Evolutionary conservation across 2,113 vertebrate genomes (phyloP), one percentile per base, ranked within the genome.

Genomic region (Apodemus sylvaticus): DNA sequence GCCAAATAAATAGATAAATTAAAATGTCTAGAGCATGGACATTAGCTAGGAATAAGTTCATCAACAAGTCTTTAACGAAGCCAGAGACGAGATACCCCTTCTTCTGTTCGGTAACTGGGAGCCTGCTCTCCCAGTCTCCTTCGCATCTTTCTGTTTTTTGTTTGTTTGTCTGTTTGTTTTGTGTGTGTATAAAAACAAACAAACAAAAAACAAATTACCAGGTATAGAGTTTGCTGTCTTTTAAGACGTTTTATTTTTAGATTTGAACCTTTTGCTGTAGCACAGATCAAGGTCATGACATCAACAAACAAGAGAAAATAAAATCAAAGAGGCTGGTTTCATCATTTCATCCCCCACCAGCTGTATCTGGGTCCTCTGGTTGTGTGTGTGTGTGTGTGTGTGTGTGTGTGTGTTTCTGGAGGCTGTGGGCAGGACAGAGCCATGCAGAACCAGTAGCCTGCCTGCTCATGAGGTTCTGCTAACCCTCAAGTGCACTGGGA

Each of bases 361-460:
- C 17, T 73, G 82, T 60, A 55, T 79, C 77, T 48, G 45, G 39
- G 13, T n/a, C 20, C 34, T 96, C 90, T n/a, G n/a, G n/a, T n/a
- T n/a, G n/a, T n/a, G n/a, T n/a, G n/a, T n/a, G n/a, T n/a, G n/a
- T n/a, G n/a, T n/a, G n/a, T n/a, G n/a, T n/a, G n/a, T n/a, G n/a
- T n/a, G n/a, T n/a, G n/a, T n/a, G n/a, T n/a, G n/a, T n/a, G n/a
- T n/a, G n/a, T n/a, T n/a, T n/a, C n/a, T 89, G 62, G 53, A 73
- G 26, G 70, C 24, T 0, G 42, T 17, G 58, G 81, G 71, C 77
- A 82, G 17, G 20, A 7, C 55, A 14, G 53, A 95, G 68, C 86
- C 95, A 66, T 10, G 53, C 92, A 97, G 92, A 96, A 97, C 97
- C 96, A 81, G 96, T 96, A 97, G 97, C 94, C 29, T 87, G 97